Evolutionary conservation across 2,888 invertebrate species (phyloP).

Genomic region (Allolobophora icterica): DNA sequence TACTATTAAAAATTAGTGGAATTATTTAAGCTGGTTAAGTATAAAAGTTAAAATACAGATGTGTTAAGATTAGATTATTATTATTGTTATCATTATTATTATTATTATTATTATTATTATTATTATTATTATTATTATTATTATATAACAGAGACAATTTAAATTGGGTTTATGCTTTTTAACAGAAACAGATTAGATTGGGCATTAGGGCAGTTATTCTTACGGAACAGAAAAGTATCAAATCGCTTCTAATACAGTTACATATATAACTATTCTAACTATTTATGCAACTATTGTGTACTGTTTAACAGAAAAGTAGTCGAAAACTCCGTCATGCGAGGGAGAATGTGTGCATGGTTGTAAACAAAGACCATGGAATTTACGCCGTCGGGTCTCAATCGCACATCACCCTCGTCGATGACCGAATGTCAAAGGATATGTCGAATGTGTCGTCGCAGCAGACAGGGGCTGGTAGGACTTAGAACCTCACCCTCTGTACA

Average conservation of each 20-base stretch:
- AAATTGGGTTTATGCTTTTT: no score
- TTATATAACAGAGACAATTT: no score
- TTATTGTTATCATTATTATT: no score
- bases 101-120: no score
- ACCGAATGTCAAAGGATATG: slow-evolving; percentile 79
- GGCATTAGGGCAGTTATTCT: background rate
- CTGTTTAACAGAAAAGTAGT: slow-evolving; percentile 73
- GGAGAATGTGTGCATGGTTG: slow-evolving; percentile 91
- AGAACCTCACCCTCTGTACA: background rate
- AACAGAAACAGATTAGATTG: background rate
- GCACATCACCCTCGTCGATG: slow-evolving; percentile 86
- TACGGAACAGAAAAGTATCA: background rate
- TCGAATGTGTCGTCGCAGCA: slow-evolving; percentile 84
- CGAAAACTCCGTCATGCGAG: slow-evolving; percentile 85
- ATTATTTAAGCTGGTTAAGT: no score
- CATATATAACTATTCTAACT: no score
- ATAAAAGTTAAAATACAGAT: no score
- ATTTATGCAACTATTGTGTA: background rate
- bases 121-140: no score
- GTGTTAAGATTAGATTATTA: no score
- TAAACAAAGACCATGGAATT: slow-evolving; percentile 78
- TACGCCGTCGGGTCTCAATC: slow-evolving; percentile 94
- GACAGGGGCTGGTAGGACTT: slow-evolving; percentile 79
- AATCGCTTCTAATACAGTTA: background rate
- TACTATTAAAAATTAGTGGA: no score